Evolutionary conservation across 2,888 invertebrate genomes (phyloP), one percentile per base, ranked within the genome.

Genomic region (Drosophila mimica): DNA sequence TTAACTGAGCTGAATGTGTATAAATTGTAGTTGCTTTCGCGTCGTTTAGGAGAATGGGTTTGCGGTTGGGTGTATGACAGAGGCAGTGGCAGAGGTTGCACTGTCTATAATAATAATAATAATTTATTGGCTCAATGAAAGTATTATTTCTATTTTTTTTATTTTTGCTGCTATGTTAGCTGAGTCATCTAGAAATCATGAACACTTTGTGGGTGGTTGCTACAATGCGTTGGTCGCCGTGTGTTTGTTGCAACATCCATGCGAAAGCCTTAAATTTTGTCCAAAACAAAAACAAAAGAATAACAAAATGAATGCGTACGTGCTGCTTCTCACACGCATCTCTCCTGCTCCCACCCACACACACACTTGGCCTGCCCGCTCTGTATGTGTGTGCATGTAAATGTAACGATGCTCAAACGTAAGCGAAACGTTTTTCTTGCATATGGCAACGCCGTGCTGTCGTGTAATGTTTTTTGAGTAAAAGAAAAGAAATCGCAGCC

Each of bases 401-500:
- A 67, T 72, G 71, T 59, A 74, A 72, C 65, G 66, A 38, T 64
- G 78, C 65, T 64, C 73, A 15, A 46, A 46, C 15, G 25, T 61
- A 59, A 70, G 70, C 64, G 43, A 51, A 66, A 73, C 49, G 48
- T 69, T 69, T 79, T 83, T 74, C 70, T 81, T 52, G 58, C 69
- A 70, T 83, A 67, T 84, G 84, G 84, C 84, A 84, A 85, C 74
- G 74, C 86, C 48, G 63, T 63, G n/a, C 34, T 51, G 30, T 48
- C 43, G 34, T 64, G 30, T 62, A 66, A 40, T 65, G 40, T 59
- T 57, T 38, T 34, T 25, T 46, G 25, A 46, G 46, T 25, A 46
- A 51, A 62, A 54, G 33, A 69, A 70, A 74, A 77, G 57, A 74
- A 74, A 80, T 61, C 54, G 57, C 68, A 65, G 38, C 33, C 31